phyloP scores from a whole-genome alignment of 2,888 invertebrate genomes.

The Eristalis intricaria region DNA sequence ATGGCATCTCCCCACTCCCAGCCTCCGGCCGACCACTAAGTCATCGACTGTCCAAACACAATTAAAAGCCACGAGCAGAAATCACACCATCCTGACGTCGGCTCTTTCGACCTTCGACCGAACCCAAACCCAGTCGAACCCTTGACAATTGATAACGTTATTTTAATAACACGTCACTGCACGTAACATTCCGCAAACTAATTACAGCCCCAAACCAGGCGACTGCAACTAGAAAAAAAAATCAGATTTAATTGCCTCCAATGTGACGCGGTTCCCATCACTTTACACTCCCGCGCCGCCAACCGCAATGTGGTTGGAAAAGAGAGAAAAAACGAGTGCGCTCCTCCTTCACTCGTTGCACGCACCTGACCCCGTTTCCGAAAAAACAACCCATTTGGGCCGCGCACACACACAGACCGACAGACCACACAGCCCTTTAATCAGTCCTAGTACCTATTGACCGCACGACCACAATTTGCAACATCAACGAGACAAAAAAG shows the following conservation, averaged over 20 bases:
- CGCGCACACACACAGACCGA: neutral
- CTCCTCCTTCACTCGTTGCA: neutral
- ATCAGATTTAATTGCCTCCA: conserved; percentile 28
- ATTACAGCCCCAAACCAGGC: conserved; percentile 9
- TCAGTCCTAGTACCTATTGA: conserved; percentile 24
- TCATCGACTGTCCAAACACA: neutral
- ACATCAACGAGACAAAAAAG: conserved; percentile 41
- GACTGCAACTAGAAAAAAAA: neutral
- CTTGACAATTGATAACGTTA: neutral
- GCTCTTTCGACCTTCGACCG: neutral
- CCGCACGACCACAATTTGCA: conserved; percentile 55
- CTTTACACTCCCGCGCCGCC: conserved; percentile 44
- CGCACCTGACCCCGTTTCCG: conserved; percentile 5
- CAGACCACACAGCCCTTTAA: conserved; percentile 39
- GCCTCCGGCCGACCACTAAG: neutral
- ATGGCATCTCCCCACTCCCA: neutral
- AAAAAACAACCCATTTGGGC: conserved; percentile 24
- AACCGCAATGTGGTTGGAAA: conserved; percentile 27
- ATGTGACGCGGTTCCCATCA: conserved; percentile 41
- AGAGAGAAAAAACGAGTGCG: conserved; percentile 44
- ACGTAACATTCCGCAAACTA: conserved; percentile 9
- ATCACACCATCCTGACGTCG: neutral
- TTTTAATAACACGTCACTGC: neutral
- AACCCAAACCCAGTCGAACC: neutral
- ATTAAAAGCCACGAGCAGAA: neutral